Percentiles rank a stretch among this genome's conserved stretches.
phyloP scores from a whole-genome alignment of 2,797 vertebrate species.

The Lithobates sylvaticus region DNA sequence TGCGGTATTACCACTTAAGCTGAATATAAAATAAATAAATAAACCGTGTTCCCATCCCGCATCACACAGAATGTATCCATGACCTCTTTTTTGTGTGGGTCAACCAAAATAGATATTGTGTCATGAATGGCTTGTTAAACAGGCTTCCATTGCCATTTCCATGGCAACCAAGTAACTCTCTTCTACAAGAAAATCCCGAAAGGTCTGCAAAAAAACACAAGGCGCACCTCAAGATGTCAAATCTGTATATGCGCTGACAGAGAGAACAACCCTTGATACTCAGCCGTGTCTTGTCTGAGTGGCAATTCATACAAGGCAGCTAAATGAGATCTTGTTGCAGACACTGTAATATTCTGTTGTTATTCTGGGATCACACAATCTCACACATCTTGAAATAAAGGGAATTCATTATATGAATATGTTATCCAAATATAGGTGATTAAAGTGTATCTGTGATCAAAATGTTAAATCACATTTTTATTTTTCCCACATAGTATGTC shows the following conservation, averaged over 20 bases:
- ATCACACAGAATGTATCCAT: conserved; percentile 66
- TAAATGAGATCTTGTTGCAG: conserved; percentile 36
- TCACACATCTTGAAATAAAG: background rate
- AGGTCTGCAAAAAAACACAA: conserved; percentile 61
- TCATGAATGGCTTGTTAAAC: conserved; percentile 72
- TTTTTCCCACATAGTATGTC: too few species aligned
- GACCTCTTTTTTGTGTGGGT: conserved; percentile 65
- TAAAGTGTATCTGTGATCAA: background rate
- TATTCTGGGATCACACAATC: background rate
- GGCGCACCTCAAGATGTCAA: conserved; percentile 69
- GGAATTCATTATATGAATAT: background rate
- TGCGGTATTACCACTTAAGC: conserved; percentile 9
- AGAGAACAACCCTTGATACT: conserved; percentile 66
- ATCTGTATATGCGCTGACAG: conserved; percentile 69
- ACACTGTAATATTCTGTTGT: background rate
- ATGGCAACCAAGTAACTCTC: conserved; percentile 76
- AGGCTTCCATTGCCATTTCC: conserved; percentile 72
- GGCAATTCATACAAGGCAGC: conserved; percentile 28
- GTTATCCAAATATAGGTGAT: background rate
- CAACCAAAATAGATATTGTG: conserved; percentile 70
- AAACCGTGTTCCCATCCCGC: conserved; percentile 51
- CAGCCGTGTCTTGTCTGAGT: conserved; percentile 61
- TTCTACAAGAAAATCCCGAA: conserved; percentile 70
- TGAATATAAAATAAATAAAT: conserved; percentile 7
- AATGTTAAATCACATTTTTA: too few species aligned